A percentile compares a stretch with the other conserved stretches of the same genome.
Evolutionary conservation across 2,113 vertebrate species (phyloP).

Genomic region (Scartelaos histophorus): DNA sequence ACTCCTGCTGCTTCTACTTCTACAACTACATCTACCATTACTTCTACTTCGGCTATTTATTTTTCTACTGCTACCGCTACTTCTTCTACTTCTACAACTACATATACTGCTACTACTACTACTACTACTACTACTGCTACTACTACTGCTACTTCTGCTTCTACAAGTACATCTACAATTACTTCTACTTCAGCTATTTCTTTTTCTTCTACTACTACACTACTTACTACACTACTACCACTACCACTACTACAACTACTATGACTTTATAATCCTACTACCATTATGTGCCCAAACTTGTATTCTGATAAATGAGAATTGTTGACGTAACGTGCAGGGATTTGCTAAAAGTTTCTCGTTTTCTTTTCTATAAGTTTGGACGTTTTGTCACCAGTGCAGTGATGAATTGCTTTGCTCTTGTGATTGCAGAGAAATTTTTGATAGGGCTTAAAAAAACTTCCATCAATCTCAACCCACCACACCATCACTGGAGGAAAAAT

Average conservation of each 20-base stretch:
- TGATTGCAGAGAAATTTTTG: conserved; percentile 31
- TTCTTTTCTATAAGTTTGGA: conserved; percentile 40
- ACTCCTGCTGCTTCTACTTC: too few relatives aligned
- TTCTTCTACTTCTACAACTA: too few relatives aligned
- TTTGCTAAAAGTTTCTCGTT: conserved; percentile 52
- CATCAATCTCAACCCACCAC: conserved; percentile 23
- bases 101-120: neutral
- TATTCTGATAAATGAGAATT: neutral
- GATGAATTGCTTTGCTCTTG: conserved; percentile 34
- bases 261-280: neutral
- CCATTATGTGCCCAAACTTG: neutral
- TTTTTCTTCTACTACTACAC: neutral
- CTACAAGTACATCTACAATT: too few relatives aligned
- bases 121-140: neutral
- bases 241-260: neutral
- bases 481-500: conserved; percentile 11
- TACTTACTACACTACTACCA: neutral
- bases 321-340: neutral
- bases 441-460: conserved; percentile 28
- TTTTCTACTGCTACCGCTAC: too few relatives aligned
- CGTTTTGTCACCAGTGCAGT: conserved; percentile 28
- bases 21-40: too few relatives aligned
- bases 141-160: too few relatives aligned
- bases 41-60: too few relatives aligned
- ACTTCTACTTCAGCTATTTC: too few relatives aligned